Percentiles rank a stretch among this genome's conserved stretches.
Conservation (phyloP, 2,888 invertebrate species). For the Polia nebulosa region DNA sequence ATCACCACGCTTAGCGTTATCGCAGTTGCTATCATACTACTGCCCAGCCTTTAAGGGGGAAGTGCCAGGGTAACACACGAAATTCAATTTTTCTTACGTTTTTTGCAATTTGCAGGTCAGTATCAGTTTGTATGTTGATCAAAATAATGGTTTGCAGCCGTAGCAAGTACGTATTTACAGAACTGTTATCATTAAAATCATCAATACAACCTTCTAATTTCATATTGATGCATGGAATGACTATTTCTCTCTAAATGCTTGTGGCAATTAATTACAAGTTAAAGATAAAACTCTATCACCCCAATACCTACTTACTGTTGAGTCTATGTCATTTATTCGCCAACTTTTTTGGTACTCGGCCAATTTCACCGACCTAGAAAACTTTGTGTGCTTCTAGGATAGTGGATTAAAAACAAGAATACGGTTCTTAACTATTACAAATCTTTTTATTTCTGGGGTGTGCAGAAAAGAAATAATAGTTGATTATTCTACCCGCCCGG, state of each 20-base stretch:
- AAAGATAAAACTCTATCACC: conserved; percentile 8
- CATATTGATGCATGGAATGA: no score
- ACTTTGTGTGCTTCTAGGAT: neutral
- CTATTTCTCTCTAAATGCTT: no score
- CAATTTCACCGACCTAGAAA: conserved; percentile 26
- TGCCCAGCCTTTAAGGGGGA: neutral
- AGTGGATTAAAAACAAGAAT: conserved; percentile 16
- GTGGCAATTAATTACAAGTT: conserved; percentile 16
- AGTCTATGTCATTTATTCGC: neutral
- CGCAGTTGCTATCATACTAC: neutral
- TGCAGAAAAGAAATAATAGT: neutral
- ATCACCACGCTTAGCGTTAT: neutral
- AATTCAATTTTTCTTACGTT: no score
- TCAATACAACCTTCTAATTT: no score
- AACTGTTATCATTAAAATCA: no score
- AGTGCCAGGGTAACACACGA: no score
- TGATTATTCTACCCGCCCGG: neutral
- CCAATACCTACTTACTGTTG: conserved; percentile 6
- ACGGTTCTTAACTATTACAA: neutral
- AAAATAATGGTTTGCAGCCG: no score
- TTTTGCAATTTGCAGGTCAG: no score
- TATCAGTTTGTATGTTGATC: no score
- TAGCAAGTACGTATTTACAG: no score
- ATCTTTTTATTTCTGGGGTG: neutral
- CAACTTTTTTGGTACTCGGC: conserved; percentile 23